Evolutionary conservation across 2,797 vertebrate species (phyloP).

Genomic region (Sebastiscus tertius): DNA sequence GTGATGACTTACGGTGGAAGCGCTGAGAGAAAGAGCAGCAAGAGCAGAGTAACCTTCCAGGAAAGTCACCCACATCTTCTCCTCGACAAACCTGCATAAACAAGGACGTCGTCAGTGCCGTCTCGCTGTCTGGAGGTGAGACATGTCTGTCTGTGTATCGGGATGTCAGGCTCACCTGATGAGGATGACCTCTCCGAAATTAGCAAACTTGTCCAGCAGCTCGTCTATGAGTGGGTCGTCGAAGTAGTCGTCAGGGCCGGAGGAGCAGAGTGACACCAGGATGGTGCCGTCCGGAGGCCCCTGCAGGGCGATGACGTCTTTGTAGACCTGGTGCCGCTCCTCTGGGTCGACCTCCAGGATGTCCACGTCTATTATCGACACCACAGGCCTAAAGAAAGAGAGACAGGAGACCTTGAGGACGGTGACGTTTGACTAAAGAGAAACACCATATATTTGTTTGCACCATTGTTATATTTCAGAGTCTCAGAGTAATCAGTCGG

Average conservation of each 20-base stretch:
- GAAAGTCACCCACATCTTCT: slow-evolving; percentile 99
- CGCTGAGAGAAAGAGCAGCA: slow-evolving; percentile 88
- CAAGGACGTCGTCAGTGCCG: neutral
- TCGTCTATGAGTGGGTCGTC: slow-evolving; percentile 95
- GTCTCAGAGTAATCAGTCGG: neutral
- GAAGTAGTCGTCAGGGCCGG: slow-evolving; percentile 89
- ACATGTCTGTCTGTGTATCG: neutral
- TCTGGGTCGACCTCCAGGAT: slow-evolving; percentile 97
- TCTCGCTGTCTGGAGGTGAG: neutral
- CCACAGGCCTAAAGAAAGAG: slow-evolving; percentile 87
- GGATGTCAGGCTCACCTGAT: slow-evolving; percentile 86
- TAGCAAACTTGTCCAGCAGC: slow-evolving; percentile 92
- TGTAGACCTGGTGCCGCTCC: slow-evolving; percentile 93
- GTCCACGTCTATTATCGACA: slow-evolving; percentile 93
- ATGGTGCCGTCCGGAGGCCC: slow-evolving; percentile 97
- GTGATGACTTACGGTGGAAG: slow-evolving; percentile 79
- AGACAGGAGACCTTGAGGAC: neutral
- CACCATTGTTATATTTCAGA: neutral
- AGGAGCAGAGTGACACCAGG: slow-evolving; percentile 91
- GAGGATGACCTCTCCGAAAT: slow-evolving; percentile 95
- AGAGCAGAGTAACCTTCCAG: slow-evolving; percentile 96
- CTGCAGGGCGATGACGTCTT: slow-evolving; percentile 93
- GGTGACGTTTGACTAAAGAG: neutral
- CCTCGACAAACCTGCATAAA: slow-evolving; percentile 92
- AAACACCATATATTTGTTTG: neutral